phyloP scores from a whole-genome alignment of 2,888 invertebrate species.

The Chloroclystis v-ata region DNA sequence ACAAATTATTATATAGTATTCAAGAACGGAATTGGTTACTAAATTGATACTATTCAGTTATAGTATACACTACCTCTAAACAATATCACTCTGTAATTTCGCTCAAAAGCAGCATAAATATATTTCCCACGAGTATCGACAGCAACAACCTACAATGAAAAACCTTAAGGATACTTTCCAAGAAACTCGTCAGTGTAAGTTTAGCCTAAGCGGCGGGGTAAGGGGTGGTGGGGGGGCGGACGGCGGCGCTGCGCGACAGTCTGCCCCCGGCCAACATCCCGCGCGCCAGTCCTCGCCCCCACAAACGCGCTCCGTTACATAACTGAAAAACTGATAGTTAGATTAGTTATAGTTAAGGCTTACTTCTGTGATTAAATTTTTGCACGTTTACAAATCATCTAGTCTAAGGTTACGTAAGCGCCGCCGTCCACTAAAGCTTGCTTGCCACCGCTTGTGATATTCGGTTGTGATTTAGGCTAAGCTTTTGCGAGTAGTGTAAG shows the following conservation, averaged over 20 bases:
- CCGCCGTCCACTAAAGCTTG: conserved; percentile 77
- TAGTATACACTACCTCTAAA: no score
- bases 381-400: conserved; percentile 68
- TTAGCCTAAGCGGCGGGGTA: conserved; percentile 24
- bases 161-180: neutral
- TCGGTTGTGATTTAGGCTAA: conserved; percentile 75
- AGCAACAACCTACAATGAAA: neutral
- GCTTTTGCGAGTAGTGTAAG: conserved; percentile 66
- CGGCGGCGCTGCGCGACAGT: conserved; percentile 46
- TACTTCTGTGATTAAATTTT: conserved; percentile 73
- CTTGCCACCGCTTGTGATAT: conserved; percentile 76
- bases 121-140: no score
- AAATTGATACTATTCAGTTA: no score
- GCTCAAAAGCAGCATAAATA: no score
- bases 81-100: no score
- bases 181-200: neutral
- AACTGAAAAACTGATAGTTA: conserved; percentile 34
- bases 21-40: no score
- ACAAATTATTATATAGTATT: no score
- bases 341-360: conserved; percentile 69
- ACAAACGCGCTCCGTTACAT: conserved; percentile 70
- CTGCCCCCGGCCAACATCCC: conserved; percentile 65
- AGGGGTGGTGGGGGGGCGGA: conserved; percentile 25
- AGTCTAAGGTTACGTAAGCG: conserved; percentile 74
- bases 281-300: conserved; percentile 66